These are phyloP conservation scores for Apistogramma diplotaenia DNA, from an alignment of 2,113 vertebrate genomes.

Conservation along the genomic window DNA sequence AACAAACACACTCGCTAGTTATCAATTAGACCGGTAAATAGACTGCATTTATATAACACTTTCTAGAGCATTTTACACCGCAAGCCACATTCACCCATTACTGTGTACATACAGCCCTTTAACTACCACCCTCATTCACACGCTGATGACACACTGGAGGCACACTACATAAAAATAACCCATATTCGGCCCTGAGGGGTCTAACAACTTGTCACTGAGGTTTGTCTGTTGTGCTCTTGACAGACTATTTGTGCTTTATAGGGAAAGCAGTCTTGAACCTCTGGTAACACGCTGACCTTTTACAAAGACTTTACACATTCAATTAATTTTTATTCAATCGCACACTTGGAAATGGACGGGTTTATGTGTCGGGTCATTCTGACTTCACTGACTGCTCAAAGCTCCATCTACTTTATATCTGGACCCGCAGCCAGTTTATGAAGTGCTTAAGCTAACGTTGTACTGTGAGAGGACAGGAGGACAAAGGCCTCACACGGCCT, in stretches of 20 bases:
- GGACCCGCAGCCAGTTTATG: background rate
- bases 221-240: background rate
- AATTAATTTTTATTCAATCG: background rate
- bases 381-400: background rate
- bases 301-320: background rate
- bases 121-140: background rate
- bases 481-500: background rate
- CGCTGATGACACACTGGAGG: background rate
- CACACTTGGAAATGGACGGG: background rate
- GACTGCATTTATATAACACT: background rate
- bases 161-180: background rate
- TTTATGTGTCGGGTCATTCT: background rate
- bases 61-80: background rate
- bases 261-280: too few relatives aligned
- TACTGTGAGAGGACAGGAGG: background rate
- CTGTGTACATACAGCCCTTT: background rate
- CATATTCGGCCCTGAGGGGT: background rate
- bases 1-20: slow-evolving; percentile 22
- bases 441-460: too few relatives aligned
- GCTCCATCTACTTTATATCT: background rate
- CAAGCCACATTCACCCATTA: background rate
- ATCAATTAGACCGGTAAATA: background rate
- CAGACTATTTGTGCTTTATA: background rate
- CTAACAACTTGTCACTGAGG: background rate
- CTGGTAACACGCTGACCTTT: background rate